Evolutionary conservation across 2,888 invertebrate species (phyloP), one percentile per base, ranked within the genome.

Genomic region (Monoplex corrugatus): DNA sequence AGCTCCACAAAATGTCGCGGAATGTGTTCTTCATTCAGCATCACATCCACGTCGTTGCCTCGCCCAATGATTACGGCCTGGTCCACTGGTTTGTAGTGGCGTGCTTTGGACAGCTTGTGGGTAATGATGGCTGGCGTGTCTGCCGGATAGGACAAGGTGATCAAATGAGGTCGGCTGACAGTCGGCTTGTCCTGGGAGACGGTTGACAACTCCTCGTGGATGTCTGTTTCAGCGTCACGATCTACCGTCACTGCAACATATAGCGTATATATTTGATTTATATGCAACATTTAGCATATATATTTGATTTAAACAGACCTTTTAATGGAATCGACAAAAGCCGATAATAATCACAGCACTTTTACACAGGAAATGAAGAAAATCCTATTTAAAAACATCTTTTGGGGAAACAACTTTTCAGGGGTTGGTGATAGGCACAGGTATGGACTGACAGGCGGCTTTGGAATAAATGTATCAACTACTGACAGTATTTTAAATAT

Each of bases 11-110:
- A 57, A 6, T 23, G 38, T 32, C 84, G 50, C 16, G 84, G 84
- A 1, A 84, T 38, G 50, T 84, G 84, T 10, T 57, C 45, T 10
- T 84, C 84, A 32, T 84, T 84, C 84, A 84, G 84, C 84, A 84
- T 38, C 45, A 84, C 84, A 6, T 84, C 84, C 38, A 45, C 84
- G 23, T 57, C 50, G 23, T 38, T 32, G 3, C 84, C 84, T 28
- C 84, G 35, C 5, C 84, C 84, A 1, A 84, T 50, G 35, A 35
- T n/a, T 6, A 84, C 10, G 23, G 50, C 35, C 38, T 50, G 57
- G 57, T 57, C 38, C 5, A 19, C 10, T 1, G 32, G 2, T 19
- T 84, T 84, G 50, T 38, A 32, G 38, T n/a, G 32, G 50, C 84
- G 84, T 1, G 35, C 16, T 6, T 10, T 38, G 32, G 84, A 57